Percentiles rank a stretch among this genome's conserved stretches.
Evolutionary conservation across 2,113 vertebrate genomes (phyloP).

Genomic region (Motacilla tschutschensis): DNA sequence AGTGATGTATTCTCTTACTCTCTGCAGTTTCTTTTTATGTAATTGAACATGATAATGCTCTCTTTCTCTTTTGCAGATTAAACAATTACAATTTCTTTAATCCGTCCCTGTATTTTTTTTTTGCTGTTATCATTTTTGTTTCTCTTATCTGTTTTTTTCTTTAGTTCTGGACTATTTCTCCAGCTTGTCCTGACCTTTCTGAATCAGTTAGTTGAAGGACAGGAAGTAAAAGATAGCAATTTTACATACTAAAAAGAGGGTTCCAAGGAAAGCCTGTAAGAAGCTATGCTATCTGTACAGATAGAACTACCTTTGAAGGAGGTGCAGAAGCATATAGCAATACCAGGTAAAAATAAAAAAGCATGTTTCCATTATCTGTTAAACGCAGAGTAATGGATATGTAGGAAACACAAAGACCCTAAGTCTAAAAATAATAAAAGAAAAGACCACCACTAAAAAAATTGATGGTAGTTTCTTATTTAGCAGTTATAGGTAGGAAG

Average conservation of each 20-base stretch:
- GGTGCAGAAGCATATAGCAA: neutral
- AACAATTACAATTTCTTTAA: neutral
- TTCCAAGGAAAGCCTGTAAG: neutral
- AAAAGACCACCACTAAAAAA: neutral
- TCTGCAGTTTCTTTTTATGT: neutral
- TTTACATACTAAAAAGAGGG: neutral
- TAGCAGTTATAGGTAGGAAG: neutral
- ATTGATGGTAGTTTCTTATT: neutral
- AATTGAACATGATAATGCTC: neutral
- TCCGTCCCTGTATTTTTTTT: neutral
- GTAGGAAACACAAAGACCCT: neutral
- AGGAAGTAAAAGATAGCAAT: neutral
- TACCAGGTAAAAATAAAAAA: neutral
- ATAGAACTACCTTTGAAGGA: neutral
- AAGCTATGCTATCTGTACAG: neutral
- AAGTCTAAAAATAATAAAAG: neutral
- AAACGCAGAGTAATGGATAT: neutral
- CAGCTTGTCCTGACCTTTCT: neutral
- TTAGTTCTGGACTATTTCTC: neutral
- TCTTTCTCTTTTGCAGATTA: neutral
- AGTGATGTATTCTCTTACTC: neutral
- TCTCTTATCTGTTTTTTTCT: neutral
- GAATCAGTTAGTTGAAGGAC: neutral
- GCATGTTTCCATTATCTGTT: neutral
- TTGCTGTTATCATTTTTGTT: neutral